Conservation (phyloP, 2,113 vertebrate genomes). For the Carassius gibelio region DNA sequence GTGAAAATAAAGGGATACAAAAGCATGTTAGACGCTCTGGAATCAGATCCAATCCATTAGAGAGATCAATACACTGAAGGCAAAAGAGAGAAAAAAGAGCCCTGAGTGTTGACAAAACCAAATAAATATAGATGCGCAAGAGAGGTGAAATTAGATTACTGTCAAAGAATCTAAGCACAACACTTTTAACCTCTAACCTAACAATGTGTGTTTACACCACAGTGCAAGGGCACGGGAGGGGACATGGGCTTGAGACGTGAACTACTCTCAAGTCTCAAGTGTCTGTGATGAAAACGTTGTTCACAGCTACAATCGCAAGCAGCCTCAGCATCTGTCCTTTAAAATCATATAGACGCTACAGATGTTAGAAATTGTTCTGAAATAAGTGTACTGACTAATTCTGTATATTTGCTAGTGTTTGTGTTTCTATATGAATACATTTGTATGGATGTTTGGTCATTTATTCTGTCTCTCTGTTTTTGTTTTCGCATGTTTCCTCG, state of each 20-base stretch:
- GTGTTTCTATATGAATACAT: not conserved
- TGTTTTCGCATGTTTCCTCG: slow-evolving; percentile 39
- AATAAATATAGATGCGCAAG: slow-evolving; percentile 87
- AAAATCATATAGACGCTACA: not conserved
- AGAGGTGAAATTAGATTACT: slow-evolving; percentile 94
- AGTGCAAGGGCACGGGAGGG: slow-evolving; percentile 67
- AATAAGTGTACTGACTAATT: not conserved
- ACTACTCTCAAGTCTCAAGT: slow-evolving; percentile 42
- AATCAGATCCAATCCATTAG: slow-evolving; percentile 97
- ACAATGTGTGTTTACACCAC: slow-evolving; percentile 90
- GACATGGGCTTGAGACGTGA: slow-evolving; percentile 56
- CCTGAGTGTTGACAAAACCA: slow-evolving; percentile 89
- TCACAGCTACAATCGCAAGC: not conserved
- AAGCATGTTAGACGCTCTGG: slow-evolving; percentile 86
- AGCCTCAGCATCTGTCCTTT: not conserved
- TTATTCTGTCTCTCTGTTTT: slow-evolving; percentile 55
- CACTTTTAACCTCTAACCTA: slow-evolving; percentile 89
- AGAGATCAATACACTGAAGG: slow-evolving; percentile 86
- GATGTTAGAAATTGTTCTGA: not conserved
- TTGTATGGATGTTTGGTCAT: slow-evolving; percentile 52
- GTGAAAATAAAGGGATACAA: slow-evolving; percentile 85
- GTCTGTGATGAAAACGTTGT: slow-evolving; percentile 22
- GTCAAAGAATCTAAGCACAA: slow-evolving; percentile 86
- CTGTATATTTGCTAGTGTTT: no score
- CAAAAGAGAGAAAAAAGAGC: slow-evolving; percentile 74